A percentile compares a stretch with the other conserved stretches of the same genome.
These are phyloP conservation scores for Diabrotica undecimpunctata DNA, from an alignment of 1,140 invertebrate genomes.

Conservation along the genomic window DNA sequence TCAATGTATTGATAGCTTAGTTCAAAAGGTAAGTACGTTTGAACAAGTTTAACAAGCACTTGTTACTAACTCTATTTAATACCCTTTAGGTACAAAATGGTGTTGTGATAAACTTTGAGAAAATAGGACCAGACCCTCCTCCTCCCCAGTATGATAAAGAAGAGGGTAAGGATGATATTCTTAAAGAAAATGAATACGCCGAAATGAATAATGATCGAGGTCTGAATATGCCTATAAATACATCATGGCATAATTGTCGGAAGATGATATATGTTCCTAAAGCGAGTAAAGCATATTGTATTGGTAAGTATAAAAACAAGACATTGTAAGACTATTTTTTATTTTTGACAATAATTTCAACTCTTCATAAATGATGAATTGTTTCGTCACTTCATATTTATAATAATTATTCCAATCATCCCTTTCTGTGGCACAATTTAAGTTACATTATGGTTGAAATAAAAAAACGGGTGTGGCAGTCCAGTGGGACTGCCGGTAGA, in stretches of 20 bases:
- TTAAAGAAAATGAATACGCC: conserved; percentile 21
- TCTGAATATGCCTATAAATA: conserved; percentile 45
- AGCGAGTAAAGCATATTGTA: conserved; percentile 75
- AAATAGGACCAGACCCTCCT: conserved; percentile 83
- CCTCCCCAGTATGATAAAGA: conserved; percentile 45
- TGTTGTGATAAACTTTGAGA: conserved; percentile 97
- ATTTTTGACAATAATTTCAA: too few species aligned
- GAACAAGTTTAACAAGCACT: too few species aligned
- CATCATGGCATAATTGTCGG: conserved; percentile 80
- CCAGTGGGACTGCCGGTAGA: too few species aligned
- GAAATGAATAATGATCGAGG: conserved; percentile 24
- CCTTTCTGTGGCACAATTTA: too few species aligned
- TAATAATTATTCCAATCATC: too few species aligned
- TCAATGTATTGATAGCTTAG: conserved; percentile 94
- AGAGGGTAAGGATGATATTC: conserved; percentile 47
- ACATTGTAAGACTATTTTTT: too few species aligned
- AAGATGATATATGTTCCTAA: conserved; percentile 91
- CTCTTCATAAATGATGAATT: not conserved
- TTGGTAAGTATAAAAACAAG: conserved; percentile 24
- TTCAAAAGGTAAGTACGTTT: conserved; percentile 74
- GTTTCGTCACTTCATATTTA: too few species aligned
- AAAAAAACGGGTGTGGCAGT: too few species aligned
- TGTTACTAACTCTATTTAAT: too few species aligned
- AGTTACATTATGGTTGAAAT: too few species aligned
- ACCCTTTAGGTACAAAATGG: conserved; percentile 69